Evolutionary conservation across 64 coral and sea anemone species (phyloP).

Genomic region (Porites lutea): DNA sequence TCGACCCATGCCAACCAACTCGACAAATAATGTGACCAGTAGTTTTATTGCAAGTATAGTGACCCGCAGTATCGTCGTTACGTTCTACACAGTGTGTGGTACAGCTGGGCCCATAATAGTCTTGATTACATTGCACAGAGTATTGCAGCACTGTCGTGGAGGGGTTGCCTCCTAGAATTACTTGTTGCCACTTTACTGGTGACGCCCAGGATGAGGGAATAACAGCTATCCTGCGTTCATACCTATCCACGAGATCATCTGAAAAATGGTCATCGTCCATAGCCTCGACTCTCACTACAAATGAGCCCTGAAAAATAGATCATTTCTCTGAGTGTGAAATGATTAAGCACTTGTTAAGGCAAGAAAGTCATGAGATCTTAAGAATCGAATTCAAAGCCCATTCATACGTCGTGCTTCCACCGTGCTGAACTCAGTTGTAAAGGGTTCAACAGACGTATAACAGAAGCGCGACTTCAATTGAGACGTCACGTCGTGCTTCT

Average conservation of each 20-base stretch:
- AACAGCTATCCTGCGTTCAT: constrained; percentile 24
- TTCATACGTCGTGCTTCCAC: no score
- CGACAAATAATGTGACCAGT: constrained; percentile 76
- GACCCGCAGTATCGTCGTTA: constrained; percentile 57
- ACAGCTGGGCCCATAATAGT: constrained; percentile 82
- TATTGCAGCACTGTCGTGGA: constrained; percentile 37
- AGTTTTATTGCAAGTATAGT: constrained; percentile 74
- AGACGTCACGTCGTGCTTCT: no score
- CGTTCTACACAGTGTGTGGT: constrained; percentile 75
- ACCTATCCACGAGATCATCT: constrained; percentile 60
- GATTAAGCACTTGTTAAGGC: no score
- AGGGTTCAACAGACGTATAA: no score
- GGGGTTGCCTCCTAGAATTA: constrained; percentile 42
- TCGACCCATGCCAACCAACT: constrained; percentile 59
- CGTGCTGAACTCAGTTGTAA: no score
- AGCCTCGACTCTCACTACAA: constrained; percentile 26
- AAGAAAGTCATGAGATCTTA: no score
- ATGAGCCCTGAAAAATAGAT: constrained; percentile 37
- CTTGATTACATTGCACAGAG: constrained; percentile 68
- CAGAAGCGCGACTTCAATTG: no score
- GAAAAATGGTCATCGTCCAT: constrained; percentile 34
- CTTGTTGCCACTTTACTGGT: constrained; percentile 7
- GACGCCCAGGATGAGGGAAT: constrained; percentile 33
- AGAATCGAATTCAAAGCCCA: no score
- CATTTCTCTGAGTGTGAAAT: neutral